Evolutionary conservation across 2,888 invertebrate genomes (phyloP).

Genomic region (Rhorus exstirpatorius): DNA sequence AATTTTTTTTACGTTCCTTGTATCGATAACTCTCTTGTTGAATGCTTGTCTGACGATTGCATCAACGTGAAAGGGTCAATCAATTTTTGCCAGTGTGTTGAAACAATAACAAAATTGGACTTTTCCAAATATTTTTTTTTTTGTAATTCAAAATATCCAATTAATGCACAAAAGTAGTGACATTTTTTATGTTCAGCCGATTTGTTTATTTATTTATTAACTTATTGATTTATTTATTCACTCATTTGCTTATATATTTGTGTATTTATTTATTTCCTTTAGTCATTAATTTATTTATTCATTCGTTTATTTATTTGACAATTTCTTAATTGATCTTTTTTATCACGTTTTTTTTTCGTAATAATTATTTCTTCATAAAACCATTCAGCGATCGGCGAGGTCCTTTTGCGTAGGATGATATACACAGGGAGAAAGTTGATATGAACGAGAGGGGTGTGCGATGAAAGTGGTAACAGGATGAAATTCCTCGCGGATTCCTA

Average conservation of each 20-base stretch:
- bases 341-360: too few species aligned
- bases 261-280: too few species aligned
- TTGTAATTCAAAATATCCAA: background rate
- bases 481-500: conserved; percentile 38
- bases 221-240: too few species aligned
- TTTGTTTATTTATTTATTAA: too few species aligned
- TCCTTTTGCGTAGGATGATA: conserved; percentile 41
- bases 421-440: conserved; percentile 57
- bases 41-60: too few species aligned
- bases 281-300: too few species aligned
- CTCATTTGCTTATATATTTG: too few species aligned
- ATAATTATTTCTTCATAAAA: too few species aligned
- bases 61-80: conserved; percentile 28
- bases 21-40: conserved; percentile 5
- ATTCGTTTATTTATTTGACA: too few species aligned
- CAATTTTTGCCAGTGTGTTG: conserved; percentile 17
- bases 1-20: background rate
- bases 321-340: too few species aligned
- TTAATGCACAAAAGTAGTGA: too few species aligned
- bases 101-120: background rate
- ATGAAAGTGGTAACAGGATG: conserved; percentile 44
- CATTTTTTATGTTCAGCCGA: too few species aligned
- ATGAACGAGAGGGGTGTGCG: conserved; percentile 24
- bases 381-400: conserved; percentile 15
- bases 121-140: background rate